phyloP scores from a whole-genome alignment of 2,888 invertebrate species.

The Acronicta psi region DNA sequence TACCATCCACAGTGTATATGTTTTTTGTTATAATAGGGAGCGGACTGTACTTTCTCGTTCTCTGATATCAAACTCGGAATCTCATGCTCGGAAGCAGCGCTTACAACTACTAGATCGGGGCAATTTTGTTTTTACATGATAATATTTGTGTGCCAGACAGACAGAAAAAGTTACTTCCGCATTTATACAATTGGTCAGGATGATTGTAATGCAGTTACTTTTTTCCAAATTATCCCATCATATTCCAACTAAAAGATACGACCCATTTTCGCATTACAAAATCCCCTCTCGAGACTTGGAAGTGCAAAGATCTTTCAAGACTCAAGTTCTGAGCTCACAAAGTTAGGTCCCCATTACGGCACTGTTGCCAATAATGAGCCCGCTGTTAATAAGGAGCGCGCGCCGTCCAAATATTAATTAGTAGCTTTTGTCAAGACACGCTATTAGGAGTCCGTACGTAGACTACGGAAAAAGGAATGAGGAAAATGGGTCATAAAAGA shows the following conservation, averaged over 20 bases:
- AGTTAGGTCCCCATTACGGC: slow-evolving; percentile 29
- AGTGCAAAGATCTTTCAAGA: slow-evolving; percentile 5
- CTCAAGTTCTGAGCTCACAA: slow-evolving; percentile 28
- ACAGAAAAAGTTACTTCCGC: too few species aligned
- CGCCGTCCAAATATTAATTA: slow-evolving; percentile 65
- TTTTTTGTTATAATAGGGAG: too few species aligned
- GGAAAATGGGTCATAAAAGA: background rate
- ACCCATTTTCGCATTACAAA: background rate
- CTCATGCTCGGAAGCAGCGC: too few species aligned
- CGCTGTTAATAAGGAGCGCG: slow-evolving; percentile 41
- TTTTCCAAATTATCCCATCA: too few species aligned
- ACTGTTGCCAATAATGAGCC: slow-evolving; percentile 37
- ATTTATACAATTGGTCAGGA: too few species aligned
- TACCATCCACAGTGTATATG: too few species aligned
- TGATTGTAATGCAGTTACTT: too few species aligned
- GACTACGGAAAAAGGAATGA: slow-evolving; percentile 2
- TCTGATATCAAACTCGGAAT: too few species aligned
- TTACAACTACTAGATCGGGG: too few species aligned
- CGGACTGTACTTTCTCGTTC: too few species aligned
- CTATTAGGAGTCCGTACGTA: background rate
- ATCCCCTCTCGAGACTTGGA: background rate
- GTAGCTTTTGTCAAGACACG: slow-evolving; percentile 46
- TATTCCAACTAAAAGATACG: background rate
- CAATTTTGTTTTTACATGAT: too few species aligned
- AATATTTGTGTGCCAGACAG: too few species aligned